phyloP scores from a whole-genome alignment of 2,888 invertebrate species.

The Andrena trimmerana region DNA sequence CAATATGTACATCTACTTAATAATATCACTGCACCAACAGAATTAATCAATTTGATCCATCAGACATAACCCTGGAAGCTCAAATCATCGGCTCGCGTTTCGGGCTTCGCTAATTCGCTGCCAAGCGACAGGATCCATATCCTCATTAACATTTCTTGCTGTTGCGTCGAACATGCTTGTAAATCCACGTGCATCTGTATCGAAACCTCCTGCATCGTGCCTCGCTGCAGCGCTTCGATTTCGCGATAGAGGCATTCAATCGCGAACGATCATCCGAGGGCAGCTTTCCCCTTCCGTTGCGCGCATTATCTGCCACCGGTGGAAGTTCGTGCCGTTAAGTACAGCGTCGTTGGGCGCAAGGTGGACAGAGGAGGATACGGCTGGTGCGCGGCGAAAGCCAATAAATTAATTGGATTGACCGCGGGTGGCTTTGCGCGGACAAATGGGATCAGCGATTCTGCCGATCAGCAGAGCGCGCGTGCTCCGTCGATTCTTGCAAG shows the following conservation, averaged over 20 bases:
- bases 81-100: too few relatives aligned
- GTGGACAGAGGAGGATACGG: neutral
- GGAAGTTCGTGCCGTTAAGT: slow-evolving; percentile 54
- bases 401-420: slow-evolving; percentile 85
- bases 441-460: slow-evolving; percentile 84
- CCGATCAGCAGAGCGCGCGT: slow-evolving; percentile 78
- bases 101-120: too few relatives aligned
- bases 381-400: slow-evolving; percentile 78
- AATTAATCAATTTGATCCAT: too few relatives aligned
- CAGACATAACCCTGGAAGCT: too few relatives aligned
- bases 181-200: too few relatives aligned
- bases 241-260: slow-evolving; percentile 13
- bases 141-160: too few relatives aligned
- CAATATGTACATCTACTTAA: too few relatives aligned
- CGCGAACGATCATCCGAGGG: slow-evolving; percentile 19
- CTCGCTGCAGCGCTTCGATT: neutral
- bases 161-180: too few relatives aligned
- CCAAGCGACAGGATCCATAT: too few relatives aligned
- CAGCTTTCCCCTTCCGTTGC: slow-evolving; percentile 18
- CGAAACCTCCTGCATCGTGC: neutral
- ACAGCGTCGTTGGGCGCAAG: slow-evolving; percentile 23
- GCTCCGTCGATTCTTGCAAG: slow-evolving; percentile 56
- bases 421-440: slow-evolving; percentile 82
- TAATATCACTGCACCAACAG: too few relatives aligned
- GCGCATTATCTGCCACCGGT: slow-evolving; percentile 39